These are phyloP conservation scores for Proisotoma minuta DNA, from an alignment of 2,888 invertebrate species.

Conservation along the genomic window DNA sequence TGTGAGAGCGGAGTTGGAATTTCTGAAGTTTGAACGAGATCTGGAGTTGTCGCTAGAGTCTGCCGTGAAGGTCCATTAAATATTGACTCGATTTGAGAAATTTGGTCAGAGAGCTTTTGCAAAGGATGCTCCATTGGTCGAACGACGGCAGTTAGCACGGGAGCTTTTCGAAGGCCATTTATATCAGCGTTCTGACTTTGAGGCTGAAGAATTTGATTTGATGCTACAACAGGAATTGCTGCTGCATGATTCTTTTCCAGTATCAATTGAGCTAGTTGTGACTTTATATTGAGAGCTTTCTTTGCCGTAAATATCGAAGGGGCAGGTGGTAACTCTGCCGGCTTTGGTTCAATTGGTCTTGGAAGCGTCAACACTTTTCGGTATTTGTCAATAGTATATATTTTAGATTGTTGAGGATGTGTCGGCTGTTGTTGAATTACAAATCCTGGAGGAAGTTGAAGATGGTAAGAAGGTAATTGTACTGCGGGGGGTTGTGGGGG, in stretches of 20 bases:
- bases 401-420: background rate
- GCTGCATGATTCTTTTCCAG: background rate
- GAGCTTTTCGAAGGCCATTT: slow-evolving; percentile 7
- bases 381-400: slow-evolving; percentile 15
- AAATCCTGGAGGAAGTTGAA: slow-evolving; percentile 2
- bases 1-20: background rate
- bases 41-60: background rate
- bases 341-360: slow-evolving; percentile 14
- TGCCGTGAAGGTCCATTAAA: background rate
- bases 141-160: slow-evolving; percentile 35
- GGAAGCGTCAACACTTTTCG: slow-evolving; percentile 29
- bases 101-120: slow-evolving; percentile 41
- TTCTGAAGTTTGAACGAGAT: background rate
- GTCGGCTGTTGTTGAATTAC: slow-evolving; percentile 7
- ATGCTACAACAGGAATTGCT: background rate
- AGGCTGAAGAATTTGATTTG: background rate
- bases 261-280: slow-evolving; percentile 1
- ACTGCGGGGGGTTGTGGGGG: background rate
- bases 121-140: slow-evolving; percentile 45
- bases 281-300: background rate
- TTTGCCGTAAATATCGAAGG: background rate
- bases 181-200: background rate
- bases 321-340: background rate
- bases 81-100: slow-evolving; percentile 37
- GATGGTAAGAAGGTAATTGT: background rate